Percentiles rank a stretch among this genome's conserved stretches.
phyloP scores from a whole-genome alignment of 2,797 vertebrate genomes.

The Danio choprae region DNA sequence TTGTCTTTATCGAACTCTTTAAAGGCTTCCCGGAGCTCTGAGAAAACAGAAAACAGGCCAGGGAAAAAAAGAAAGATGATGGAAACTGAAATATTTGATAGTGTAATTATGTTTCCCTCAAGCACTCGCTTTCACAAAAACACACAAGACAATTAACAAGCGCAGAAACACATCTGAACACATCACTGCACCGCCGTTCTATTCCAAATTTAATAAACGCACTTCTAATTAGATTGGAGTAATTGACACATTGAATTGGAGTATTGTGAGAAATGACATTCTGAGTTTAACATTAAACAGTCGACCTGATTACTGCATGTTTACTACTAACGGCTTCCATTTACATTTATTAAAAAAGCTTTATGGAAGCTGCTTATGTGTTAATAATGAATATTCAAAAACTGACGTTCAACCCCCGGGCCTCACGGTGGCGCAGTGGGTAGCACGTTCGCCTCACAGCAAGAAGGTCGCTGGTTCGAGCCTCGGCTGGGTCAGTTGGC shows the following conservation, averaged over 20 bases:
- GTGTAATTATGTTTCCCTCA: neutral
- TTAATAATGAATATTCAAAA: neutral
- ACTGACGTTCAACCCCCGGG: no score
- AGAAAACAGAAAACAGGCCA: neutral
- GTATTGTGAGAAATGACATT: neutral
- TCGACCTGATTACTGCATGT: neutral
- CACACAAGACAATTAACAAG: conserved; percentile 9
- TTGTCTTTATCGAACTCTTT: conserved; percentile 97
- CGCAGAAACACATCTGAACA: neutral
- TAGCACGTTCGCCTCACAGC: no score
- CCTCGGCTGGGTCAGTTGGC: no score
- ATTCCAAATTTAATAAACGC: neutral
- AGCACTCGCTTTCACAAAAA: neutral
- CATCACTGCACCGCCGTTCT: neutral
- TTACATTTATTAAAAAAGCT: neutral
- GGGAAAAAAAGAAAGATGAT: neutral
- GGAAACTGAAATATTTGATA: neutral
- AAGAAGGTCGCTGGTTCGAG: no score
- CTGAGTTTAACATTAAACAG: neutral
- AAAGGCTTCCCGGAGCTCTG: conserved; percentile 95
- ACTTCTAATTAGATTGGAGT: conserved; percentile 19
- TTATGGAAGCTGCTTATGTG: neutral
- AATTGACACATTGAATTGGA: neutral
- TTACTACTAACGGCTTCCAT: neutral
- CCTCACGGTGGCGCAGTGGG: no score